phyloP scores from a whole-genome alignment of 2,888 invertebrate genomes.

The Eustalomyia histrio region DNA sequence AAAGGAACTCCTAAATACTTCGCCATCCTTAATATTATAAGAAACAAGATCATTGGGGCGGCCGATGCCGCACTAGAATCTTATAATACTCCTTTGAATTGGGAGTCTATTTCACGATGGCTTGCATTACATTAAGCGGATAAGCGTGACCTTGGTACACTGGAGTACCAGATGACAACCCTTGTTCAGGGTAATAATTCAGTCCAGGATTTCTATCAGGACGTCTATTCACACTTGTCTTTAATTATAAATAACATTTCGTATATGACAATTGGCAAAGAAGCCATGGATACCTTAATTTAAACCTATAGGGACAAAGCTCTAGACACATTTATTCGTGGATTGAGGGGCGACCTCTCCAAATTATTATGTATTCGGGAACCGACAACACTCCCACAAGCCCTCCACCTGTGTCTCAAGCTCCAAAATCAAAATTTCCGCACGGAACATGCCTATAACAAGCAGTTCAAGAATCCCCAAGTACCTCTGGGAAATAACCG shows the following conservation, averaged over 20 bases:
- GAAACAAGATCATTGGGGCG: constrained; percentile 33
- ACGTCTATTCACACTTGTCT: too few relatives aligned
- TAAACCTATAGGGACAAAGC: constrained; percentile 27
- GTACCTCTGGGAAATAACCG: too few relatives aligned
- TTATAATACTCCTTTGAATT: constrained; percentile 16
- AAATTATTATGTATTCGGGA: not conserved
- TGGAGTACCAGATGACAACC: constrained; percentile 5
- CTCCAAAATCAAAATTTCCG: too few relatives aligned
- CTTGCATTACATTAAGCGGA: constrained; percentile 19
- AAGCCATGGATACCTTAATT: constrained; percentile 18
- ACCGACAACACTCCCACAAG: too few relatives aligned
- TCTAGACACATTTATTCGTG: constrained; percentile 20
- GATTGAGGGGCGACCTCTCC: constrained; percentile 11
- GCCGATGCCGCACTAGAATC: constrained; percentile 41
- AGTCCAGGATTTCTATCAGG: not conserved
- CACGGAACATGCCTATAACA: too few relatives aligned
- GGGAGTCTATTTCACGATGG: not conserved
- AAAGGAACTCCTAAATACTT: constrained; percentile 48
- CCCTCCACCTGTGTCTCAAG: too few relatives aligned
- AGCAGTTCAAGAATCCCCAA: too few relatives aligned
- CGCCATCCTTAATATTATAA: constrained; percentile 32
- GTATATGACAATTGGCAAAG: too few relatives aligned
- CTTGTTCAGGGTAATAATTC: not conserved
- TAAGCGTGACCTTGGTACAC: not conserved
- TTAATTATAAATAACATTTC: too few relatives aligned